phyloP scores from a whole-genome alignment of 2,888 invertebrate species.

The Baronia brevicornis region DNA sequence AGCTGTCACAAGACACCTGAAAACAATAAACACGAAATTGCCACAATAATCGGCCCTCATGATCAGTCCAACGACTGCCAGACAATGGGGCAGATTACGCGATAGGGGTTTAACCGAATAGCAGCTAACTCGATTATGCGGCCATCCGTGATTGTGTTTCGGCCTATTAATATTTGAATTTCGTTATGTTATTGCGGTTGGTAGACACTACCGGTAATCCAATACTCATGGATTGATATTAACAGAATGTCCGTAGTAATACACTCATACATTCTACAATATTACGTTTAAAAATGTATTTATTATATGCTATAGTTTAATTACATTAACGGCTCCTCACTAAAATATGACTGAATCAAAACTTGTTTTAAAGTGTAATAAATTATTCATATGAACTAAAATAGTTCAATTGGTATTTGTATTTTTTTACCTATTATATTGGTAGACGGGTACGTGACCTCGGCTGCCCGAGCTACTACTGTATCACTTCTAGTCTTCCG shows the following conservation, averaged over 20 bases:
- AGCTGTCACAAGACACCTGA: slow-evolving; percentile 58
- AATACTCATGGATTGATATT: slow-evolving; percentile 54
- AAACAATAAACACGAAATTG: slow-evolving; percentile 71
- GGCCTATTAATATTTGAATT: slow-evolving; percentile 74
- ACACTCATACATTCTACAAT: slow-evolving; percentile 39
- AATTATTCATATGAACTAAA: no score
- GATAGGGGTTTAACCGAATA: slow-evolving; percentile 72
- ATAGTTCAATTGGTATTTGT: no score
- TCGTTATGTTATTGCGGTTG: slow-evolving; percentile 70
- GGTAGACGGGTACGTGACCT: no score
- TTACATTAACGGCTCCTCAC: no score
- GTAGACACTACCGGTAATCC: slow-evolving; percentile 56
- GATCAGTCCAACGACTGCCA: slow-evolving; percentile 62
- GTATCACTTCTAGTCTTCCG: no score
- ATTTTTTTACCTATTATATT: no score
- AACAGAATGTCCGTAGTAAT: slow-evolving; percentile 50
- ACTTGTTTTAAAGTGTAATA: no score
- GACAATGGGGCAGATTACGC: slow-evolving; percentile 70
- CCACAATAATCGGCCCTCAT: slow-evolving; percentile 71
- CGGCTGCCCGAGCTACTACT: no score
- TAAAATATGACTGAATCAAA: no score
- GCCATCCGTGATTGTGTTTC: slow-evolving; percentile 73
- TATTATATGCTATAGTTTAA: no score
- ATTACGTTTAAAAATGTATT: no score
- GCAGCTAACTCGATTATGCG: slow-evolving; percentile 74